phyloP scores from a whole-genome alignment of 2,797 vertebrate genomes.

The Chrysocyon brachyurus region DNA sequence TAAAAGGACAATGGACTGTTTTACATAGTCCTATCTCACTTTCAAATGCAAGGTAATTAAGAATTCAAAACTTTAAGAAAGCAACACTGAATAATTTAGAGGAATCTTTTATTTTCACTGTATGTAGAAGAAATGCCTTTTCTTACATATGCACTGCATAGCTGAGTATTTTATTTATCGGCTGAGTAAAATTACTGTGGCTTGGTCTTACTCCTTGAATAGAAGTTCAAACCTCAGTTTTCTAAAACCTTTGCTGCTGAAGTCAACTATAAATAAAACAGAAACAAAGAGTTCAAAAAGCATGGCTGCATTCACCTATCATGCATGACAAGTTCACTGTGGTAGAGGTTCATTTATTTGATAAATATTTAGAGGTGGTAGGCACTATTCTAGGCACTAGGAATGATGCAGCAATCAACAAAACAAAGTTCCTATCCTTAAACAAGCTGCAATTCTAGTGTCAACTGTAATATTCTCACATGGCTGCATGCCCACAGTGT shows the following conservation, averaged over 20 bases:
- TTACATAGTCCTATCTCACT: not conserved
- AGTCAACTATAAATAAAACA: conserved; percentile 52
- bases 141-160: not conserved
- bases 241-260: conserved; percentile 20
- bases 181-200: conserved; percentile 2
- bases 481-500: not conserved
- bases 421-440: not conserved
- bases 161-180: not conserved
- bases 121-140: conserved; percentile 54
- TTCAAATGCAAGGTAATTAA: conserved; percentile 40
- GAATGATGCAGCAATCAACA: not conserved
- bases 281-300: conserved; percentile 46
- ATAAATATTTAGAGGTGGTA: not conserved
- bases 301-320: not conserved
- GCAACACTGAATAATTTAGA: conserved; percentile 33
- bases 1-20: not conserved
- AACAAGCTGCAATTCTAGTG: not conserved
- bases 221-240: conserved; percentile 33
- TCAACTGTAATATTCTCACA: not conserved
- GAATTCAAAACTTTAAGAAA: conserved; percentile 51
- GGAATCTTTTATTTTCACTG: not conserved
- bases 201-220: not conserved
- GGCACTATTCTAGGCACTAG: not conserved
- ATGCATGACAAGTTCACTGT: not conserved
- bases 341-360: not conserved